Evolutionary conservation across 2,888 invertebrate genomes (phyloP), one percentile per base, ranked within the genome.

Genomic region (Plagodis pulveraria): DNA sequence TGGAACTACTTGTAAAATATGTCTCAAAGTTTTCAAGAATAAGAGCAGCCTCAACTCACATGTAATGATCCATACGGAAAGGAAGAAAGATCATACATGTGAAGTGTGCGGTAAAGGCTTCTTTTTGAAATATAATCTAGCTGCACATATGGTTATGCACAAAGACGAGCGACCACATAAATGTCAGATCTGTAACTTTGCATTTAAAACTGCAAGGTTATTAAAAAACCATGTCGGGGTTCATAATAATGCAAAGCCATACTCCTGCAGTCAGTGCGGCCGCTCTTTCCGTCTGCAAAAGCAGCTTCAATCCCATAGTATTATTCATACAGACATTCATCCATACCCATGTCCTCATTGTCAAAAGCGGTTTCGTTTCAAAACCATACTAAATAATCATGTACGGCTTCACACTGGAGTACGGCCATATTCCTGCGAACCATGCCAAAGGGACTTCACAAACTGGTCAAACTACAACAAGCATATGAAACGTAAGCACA

Each of bases 401-500:
- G 78, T 95, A 38, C 90, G 95, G 32, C 94, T 95, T 67, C 96
- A 96, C 70, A 95, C 94, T 0, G 94, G 93, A 0, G 94, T 94
- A 46, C 92, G 95, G 49, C 96, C 96, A 0, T 96, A 96, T 75
- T 94, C 95, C 0, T 96, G 96, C 71, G 75, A 93, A 10, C 93
- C 94, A 58, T 96, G 96, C 74, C 94, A 94, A 70, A 68, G 80
- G 9, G 80, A 95, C 70, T 96, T 96, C 70, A 95, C 96, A 0
- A 96, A 96, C 80, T 96, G 96, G 95, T 95, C 96, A 0, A 96
- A 96, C 85, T 96, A 95, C 72, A 96, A 96, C 74, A 96, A 96
- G 73, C 96, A 96, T 73, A 96, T 96, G 95, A 96, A 95, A 81
- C 87, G 95, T n/a, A 89, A 95, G 32, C 96, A 96, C 69, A 94